phyloP scores from a whole-genome alignment of 2,888 invertebrate species.

The Tryphoninae sp. region DNA sequence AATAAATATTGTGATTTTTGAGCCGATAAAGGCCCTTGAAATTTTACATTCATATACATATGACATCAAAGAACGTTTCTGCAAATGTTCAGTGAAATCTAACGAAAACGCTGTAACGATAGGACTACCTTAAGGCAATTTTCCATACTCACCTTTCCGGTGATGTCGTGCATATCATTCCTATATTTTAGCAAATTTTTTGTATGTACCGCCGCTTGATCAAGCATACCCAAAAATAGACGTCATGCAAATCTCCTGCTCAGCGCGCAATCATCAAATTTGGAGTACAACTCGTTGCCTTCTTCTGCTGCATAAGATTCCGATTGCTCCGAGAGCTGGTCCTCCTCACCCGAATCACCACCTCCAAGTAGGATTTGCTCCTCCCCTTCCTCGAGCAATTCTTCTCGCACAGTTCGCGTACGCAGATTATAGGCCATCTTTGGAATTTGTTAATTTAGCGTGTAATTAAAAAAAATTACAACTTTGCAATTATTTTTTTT shows the following conservation, averaged over 20 bases:
- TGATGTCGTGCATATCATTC: background rate
- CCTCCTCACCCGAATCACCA: conserved; percentile 11
- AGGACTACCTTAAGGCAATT: background rate
- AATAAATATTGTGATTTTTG: too few species aligned
- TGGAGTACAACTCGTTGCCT: background rate
- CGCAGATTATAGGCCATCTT: conserved; percentile 32
- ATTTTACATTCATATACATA: too few species aligned
- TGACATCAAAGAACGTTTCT: too few species aligned
- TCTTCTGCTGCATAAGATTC: conserved; percentile 6
- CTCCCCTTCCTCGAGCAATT: conserved; percentile 29
- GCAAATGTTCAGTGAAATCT: too few species aligned
- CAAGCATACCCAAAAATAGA: too few species aligned
- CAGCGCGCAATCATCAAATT: background rate
- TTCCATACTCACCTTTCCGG: background rate
- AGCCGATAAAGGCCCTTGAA: too few species aligned
- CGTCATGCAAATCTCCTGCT: background rate
- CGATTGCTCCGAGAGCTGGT: conserved; percentile 8
- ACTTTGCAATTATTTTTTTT: conserved; percentile 7
- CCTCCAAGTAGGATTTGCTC: conserved; percentile 18
- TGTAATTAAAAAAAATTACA: conserved; percentile 29
- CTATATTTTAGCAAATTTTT: background rate
- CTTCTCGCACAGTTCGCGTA: conserved; percentile 4
- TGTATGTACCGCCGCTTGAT: too few species aligned
- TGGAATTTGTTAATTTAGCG: conserved; percentile 9
- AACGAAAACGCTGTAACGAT: too few species aligned